Evolutionary conservation across 1,140 invertebrate genomes (phyloP).

Genomic region (Drosophila kikkawai): DNA sequence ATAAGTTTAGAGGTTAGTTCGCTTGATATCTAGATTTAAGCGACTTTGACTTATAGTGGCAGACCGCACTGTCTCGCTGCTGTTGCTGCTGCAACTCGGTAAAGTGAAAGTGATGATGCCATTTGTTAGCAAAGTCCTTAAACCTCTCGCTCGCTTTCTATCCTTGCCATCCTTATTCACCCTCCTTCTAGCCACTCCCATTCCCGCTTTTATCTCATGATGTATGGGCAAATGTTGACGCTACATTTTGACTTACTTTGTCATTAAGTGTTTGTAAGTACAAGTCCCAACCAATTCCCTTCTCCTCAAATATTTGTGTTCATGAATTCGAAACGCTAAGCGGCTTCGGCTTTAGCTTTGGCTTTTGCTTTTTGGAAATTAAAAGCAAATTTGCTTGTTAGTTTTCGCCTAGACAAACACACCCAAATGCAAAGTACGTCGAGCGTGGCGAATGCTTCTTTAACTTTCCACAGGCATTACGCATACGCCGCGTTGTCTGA

Average conservation of each 20-base stretch:
- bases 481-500: constrained; percentile 74
- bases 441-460: constrained; percentile 38
- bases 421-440: constrained; percentile 29
- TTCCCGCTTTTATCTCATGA: constrained; percentile 25
- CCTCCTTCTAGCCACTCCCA: neutral
- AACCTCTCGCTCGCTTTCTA: constrained; percentile 31
- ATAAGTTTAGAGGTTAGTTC: neutral
- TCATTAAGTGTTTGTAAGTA: constrained; percentile 37
- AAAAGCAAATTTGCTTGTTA: constrained; percentile 73
- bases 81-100: constrained; percentile 29
- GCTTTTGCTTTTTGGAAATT: constrained; percentile 47
- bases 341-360: constrained; percentile 19
- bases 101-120: constrained; percentile 68
- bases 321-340: constrained; percentile 56
- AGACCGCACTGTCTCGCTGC: constrained; percentile 31
- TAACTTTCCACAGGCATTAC: constrained; percentile 59
- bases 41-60: constrained; percentile 23
- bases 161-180: constrained; percentile 6
- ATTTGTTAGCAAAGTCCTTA: constrained; percentile 69
- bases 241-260: constrained; percentile 61
- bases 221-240: constrained; percentile 55
- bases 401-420: constrained; percentile 26
- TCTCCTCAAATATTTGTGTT: constrained; percentile 43
- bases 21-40: neutral
- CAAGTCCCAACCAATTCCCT: neutral